Evolutionary conservation across 2,797 vertebrate genomes (phyloP).

Genomic region (Megaceryle alcyon): DNA sequence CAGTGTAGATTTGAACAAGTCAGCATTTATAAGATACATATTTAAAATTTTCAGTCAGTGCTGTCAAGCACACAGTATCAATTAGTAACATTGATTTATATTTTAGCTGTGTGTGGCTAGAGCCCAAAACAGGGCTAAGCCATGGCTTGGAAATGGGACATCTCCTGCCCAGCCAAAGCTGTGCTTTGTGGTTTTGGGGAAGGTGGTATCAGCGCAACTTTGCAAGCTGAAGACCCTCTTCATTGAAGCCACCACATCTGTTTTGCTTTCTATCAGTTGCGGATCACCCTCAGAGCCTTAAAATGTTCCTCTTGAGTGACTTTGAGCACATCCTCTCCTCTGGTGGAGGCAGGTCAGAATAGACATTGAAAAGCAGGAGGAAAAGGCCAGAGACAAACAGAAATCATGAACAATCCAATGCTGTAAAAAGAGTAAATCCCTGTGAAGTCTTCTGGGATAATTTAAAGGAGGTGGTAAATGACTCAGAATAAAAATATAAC

Average conservation of each 20-base stretch:
- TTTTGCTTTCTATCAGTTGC: not conserved
- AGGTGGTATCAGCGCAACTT: not conserved
- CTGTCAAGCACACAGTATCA: not conserved
- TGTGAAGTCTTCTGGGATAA: conserved; percentile 31
- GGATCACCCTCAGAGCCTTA: not conserved
- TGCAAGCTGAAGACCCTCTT: not conserved
- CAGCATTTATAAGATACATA: not conserved
- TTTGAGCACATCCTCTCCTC: not conserved
- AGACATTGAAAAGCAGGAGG: not conserved
- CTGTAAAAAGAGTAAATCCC: not conserved
- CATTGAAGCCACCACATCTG: not conserved
- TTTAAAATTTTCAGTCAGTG: not conserved
- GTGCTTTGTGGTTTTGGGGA: not conserved
- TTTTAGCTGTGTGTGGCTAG: not conserved
- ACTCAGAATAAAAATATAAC: conserved; percentile 46
- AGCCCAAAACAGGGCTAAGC: not conserved
- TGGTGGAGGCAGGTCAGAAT: not conserved
- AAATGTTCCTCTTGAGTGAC: not conserved
- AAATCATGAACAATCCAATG: not conserved
- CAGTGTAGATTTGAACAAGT: not conserved
- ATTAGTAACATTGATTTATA: not conserved
- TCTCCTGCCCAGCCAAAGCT: not conserved
- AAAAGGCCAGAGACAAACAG: not conserved
- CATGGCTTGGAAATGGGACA: not conserved
- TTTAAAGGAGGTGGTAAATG: conserved; percentile 57